Percentiles rank a stretch among this genome's conserved stretches.
These are phyloP conservation scores for Zingel zingel DNA, from an alignment of 2,113 vertebrate species.

Conservation along the genomic window DNA sequence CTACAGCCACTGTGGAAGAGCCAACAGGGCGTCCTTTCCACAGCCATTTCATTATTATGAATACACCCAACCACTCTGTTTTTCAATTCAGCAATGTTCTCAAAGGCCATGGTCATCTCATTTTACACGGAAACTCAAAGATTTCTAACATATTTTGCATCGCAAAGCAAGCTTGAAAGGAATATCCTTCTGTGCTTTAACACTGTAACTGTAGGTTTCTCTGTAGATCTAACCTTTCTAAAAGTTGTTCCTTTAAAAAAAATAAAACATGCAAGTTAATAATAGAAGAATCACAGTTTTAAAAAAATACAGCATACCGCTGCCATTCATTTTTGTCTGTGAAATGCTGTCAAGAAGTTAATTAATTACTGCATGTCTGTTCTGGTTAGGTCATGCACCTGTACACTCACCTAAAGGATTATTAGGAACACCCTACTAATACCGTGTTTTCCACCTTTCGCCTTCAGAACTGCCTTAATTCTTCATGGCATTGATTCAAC, in stretches of 20 bases:
- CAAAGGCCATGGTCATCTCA: too few relatives aligned
- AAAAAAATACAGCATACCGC: not conserved
- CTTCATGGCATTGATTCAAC: too few relatives aligned
- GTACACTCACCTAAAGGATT: too few relatives aligned
- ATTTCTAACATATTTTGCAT: not conserved
- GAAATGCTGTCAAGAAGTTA: slow-evolving; percentile 23
- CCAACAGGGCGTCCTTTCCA: not conserved
- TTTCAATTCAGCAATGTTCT: not conserved
- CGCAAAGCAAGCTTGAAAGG: not conserved
- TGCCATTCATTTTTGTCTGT: not conserved
- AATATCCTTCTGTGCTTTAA: not conserved
- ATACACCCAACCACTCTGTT: not conserved
- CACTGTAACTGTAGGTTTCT: not conserved
- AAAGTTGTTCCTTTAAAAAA: not conserved
- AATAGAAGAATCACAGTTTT: not conserved
- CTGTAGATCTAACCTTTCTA: not conserved
- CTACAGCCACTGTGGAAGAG: not conserved
- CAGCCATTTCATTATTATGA: not conserved
- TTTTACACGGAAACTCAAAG: too few relatives aligned
- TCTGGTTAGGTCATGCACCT: not conserved
- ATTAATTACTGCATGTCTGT: not conserved
- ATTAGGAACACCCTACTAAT: too few relatives aligned
- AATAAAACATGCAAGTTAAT: too few relatives aligned
- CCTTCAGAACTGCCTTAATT: too few relatives aligned
- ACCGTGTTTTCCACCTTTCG: too few relatives aligned